These are phyloP conservation scores for Lacanobia wlatinum DNA, from an alignment of 2,888 invertebrate species.

Conservation along the genomic window DNA sequence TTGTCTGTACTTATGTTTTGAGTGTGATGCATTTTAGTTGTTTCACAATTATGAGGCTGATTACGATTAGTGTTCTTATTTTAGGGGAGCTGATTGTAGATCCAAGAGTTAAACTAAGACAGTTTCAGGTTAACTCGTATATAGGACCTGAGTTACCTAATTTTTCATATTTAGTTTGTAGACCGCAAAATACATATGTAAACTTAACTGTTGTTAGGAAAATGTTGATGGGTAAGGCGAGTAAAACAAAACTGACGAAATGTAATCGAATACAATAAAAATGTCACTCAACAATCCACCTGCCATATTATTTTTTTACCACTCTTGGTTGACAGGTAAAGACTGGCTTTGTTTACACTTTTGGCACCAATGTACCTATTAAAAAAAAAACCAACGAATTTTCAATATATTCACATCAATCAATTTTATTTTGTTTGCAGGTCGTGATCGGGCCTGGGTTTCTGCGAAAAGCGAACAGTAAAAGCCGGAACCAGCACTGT, in stretches of 20 bases:
- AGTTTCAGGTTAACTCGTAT: background rate
- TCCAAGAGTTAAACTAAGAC: no score
- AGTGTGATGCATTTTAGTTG: background rate
- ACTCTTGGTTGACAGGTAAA: no score
- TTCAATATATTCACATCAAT: background rate
- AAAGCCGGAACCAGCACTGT: no score
- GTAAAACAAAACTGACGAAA: background rate
- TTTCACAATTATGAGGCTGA: background rate
- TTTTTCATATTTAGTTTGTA: background rate
- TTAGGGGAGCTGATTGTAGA: no score
- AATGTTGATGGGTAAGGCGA: background rate
- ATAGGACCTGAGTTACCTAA: background rate
- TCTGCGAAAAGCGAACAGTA: no score
- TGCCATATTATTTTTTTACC: no score
- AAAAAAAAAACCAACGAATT: no score
- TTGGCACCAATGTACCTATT: no score
- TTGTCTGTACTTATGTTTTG: background rate
- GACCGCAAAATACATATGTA: background rate
- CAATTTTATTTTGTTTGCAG: constrained; percentile 9
- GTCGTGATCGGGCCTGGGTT: no score
- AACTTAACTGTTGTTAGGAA: background rate
- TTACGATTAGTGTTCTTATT: background rate
- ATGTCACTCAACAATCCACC: background rate
- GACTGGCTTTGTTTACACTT: no score
- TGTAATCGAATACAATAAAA: background rate